Percentiles rank a stretch among this genome's conserved stretches.
phyloP scores from a whole-genome alignment of 2,888 invertebrate genomes.

The Drosophila sordidapex region DNA sequence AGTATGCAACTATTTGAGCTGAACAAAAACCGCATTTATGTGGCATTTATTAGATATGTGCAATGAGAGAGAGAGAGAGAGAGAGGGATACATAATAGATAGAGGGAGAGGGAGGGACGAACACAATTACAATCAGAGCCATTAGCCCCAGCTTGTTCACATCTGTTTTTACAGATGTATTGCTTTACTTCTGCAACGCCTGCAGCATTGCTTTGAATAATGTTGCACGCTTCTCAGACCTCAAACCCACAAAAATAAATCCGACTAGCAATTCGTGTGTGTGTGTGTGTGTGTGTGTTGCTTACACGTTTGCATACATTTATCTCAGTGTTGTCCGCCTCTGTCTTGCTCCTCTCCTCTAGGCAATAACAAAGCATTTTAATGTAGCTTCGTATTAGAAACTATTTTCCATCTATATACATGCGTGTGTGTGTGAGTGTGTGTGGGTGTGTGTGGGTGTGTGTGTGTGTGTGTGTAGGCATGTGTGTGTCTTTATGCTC shows the following conservation, averaged over 20 bases:
- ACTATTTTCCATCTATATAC: constrained; percentile 45
- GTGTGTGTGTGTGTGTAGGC: constrained; percentile 6
- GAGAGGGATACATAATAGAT: no score
- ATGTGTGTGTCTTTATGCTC: constrained; percentile 47
- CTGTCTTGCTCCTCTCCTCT: not conserved
- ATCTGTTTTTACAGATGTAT: constrained; percentile 73
- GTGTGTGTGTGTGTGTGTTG: constrained; percentile 9
- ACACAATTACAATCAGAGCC: constrained; percentile 37
- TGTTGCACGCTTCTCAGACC: constrained; percentile 41
- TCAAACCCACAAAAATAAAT: constrained; percentile 25
- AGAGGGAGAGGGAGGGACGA: not conserved
- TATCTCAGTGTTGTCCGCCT: constrained; percentile 38
- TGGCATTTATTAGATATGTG: constrained; percentile 44
- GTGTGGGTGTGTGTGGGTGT: not conserved
- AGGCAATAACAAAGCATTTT: constrained; percentile 45
- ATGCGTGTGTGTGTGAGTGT: not conserved
- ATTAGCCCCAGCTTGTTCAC: constrained; percentile 71
- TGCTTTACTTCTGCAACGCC: constrained; percentile 51
- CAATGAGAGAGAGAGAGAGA: not conserved
- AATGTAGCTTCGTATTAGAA: constrained; percentile 54
- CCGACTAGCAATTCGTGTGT: constrained; percentile 6
- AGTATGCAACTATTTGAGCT: constrained; percentile 25
- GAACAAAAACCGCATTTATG: constrained; percentile 31
- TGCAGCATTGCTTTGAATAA: constrained; percentile 68
- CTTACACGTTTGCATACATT: constrained; percentile 47